Evolutionary conservation across 2,888 invertebrate species (phyloP).

Genomic region (Morpho achilles): DNA sequence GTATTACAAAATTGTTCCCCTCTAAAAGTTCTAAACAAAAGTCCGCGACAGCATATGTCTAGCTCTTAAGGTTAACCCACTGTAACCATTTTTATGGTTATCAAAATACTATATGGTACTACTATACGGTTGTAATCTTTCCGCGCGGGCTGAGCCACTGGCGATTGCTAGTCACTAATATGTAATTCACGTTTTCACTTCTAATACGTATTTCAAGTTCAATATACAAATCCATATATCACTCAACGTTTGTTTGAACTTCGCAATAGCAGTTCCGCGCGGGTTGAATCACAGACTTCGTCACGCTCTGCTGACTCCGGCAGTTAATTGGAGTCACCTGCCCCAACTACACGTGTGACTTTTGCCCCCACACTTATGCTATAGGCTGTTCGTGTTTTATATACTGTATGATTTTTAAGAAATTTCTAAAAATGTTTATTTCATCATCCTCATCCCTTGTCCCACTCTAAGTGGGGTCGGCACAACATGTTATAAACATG

Average conservation of each 20-base stretch:
- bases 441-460: no score
- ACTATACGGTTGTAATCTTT: no score
- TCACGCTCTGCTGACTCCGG: slow-evolving; percentile 55
- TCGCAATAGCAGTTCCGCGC: slow-evolving; percentile 18
- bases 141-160: background rate
- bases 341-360: slow-evolving; percentile 53
- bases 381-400: slow-evolving; percentile 4
- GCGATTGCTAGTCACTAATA: background rate
- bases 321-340: slow-evolving; percentile 77
- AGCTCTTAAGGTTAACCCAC: no score
- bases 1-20: no score
- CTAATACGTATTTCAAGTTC: slow-evolving; percentile 7
- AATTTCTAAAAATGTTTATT: background rate
- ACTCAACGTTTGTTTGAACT: slow-evolving; percentile 1
- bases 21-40: no score
- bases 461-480: no score
- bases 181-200: slow-evolving; percentile 4
- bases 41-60: no score
- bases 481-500: no score
- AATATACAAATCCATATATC: slow-evolving; percentile 4
- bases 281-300: slow-evolving; percentile 58
- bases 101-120: no score
- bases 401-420: no score
- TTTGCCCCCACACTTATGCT: slow-evolving; percentile 32
- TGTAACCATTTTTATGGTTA: no score